Base-by-base conservation (phyloP, 1,140 invertebrate genomes). In the Aphelinus certus region DNA sequence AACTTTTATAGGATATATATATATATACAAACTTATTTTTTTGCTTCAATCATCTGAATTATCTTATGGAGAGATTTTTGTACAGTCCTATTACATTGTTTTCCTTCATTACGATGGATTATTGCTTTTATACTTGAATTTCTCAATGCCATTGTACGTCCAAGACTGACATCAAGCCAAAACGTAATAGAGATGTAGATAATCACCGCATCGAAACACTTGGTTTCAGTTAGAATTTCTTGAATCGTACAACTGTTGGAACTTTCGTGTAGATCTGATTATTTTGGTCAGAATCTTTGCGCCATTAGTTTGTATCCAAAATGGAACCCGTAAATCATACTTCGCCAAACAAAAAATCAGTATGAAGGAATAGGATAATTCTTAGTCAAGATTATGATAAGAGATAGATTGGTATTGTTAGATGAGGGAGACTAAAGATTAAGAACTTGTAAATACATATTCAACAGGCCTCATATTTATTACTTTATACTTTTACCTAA, bases 371-470 rank as follows among this genome's bases (percentile, higher is more conserved):
- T 60, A 73, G 6, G 57, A 67, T 62, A 67, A 74, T 56, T 63
- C 49, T 68, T 68, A 74, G 42, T 68, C 26, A 74, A 58, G 1
- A 68, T 74, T 57, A 64, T 67, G 68, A 62, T 74, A 60, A 53
- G 9, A 66, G 26, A 65, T 58, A 65, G 3, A 6, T 58, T 58
- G 45, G 46, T 61, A 67, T 45, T 60, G 7, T 45, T 47, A 62
- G 64, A 64, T n/a, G 6, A 68, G 62, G 58, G 60, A 73, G 71
- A 63, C 43, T 76, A 76, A 56, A 70, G n/a, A 64, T 57, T 72
- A 77, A 9, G 49, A 48, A 69, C 77, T 79, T 83, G 80, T 82
- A 83, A 53, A 82, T 83, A 83, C 73, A 78, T 79, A 55, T 74
- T n/a, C 57, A 75, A 55, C 3, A 9, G 55, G 4, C 53, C 2